Conservation (phyloP, 2,888 invertebrate genomes). For the Prosopocoilus inquinatus region DNA sequence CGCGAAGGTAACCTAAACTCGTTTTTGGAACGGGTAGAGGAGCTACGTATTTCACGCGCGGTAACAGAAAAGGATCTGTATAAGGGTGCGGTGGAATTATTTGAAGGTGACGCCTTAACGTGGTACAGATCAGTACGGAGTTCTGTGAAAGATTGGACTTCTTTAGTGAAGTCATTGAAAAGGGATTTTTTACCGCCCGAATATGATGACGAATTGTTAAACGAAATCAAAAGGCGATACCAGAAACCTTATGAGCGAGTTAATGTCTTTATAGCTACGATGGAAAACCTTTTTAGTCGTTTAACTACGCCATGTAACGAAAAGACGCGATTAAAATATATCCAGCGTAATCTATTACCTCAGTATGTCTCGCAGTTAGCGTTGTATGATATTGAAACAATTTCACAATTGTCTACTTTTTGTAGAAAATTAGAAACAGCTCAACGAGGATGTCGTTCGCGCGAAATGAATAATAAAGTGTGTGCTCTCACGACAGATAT, state of each 20-base stretch:
- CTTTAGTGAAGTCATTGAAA: conserved; percentile 10
- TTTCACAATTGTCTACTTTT: conserved; percentile 5
- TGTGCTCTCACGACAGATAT: too few relatives aligned
- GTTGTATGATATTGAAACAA: conserved; percentile 4
- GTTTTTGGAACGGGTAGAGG: conserved; percentile 29
- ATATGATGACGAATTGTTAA: conserved; percentile 25
- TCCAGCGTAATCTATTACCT: conserved; percentile 20
- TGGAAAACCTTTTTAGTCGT: conserved; percentile 21
- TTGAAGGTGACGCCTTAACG: conserved; percentile 24
- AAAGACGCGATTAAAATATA: conserved; percentile 12
- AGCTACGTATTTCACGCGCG: conserved; percentile 21
- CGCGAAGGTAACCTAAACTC: conserved; percentile 2
- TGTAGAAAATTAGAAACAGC: conserved; percentile 18
- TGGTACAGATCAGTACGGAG: conserved; percentile 26
- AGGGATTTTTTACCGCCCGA: conserved; percentile 22
- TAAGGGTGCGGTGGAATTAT: conserved; percentile 25
- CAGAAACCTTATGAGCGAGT: conserved; percentile 24
- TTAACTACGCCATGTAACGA: conserved; percentile 13
- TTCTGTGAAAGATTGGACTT: conserved; percentile 15
- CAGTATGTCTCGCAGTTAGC: conserved; percentile 12
- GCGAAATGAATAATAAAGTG: too few relatives aligned
- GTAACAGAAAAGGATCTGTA: conserved; percentile 21
- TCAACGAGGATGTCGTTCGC: too few relatives aligned
- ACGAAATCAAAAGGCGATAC: conserved; percentile 16
- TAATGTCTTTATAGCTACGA: conserved; percentile 22